Conservation (phyloP, 1,140 invertebrate species). For the Drosophila watanabei region DNA sequence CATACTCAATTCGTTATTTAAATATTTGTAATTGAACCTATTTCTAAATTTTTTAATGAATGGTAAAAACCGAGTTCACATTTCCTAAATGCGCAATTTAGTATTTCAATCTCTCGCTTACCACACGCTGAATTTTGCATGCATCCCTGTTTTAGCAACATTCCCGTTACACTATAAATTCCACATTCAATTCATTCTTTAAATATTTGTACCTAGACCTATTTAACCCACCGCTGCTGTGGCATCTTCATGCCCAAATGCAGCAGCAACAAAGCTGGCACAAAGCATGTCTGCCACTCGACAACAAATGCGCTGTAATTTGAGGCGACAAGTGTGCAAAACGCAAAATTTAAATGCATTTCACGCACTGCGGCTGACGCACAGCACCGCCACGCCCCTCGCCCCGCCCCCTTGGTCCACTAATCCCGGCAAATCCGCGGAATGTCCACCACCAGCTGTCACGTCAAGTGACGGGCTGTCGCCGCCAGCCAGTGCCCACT, state of each 20-base stretch:
- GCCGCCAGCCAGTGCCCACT: conserved; percentile 22
- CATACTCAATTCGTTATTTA: too few relatives aligned
- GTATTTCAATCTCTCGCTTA: neutral
- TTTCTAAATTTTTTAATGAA: too few relatives aligned
- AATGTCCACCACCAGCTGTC: conserved; percentile 43
- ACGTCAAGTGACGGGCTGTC: conserved; percentile 55
- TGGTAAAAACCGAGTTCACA: too few relatives aligned
- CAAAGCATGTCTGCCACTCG: conserved; percentile 57
- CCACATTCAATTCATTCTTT: neutral
- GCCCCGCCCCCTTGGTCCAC: neutral
- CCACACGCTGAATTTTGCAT: neutral
- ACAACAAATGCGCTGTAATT: conserved; percentile 63
- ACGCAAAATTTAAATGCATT: conserved; percentile 76
- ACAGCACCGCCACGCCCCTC: neutral
- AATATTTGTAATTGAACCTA: too few relatives aligned
- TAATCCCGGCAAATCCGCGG: conserved; percentile 30
- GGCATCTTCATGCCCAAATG: conserved; percentile 10
- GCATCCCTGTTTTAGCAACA: neutral
- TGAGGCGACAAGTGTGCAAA: conserved; percentile 75
- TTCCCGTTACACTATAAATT: neutral
- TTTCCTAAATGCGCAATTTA: neutral
- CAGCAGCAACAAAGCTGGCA: conserved; percentile 32
- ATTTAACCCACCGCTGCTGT: conserved; percentile 4
- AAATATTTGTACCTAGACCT: neutral
- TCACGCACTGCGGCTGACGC: conserved; percentile 73